These are phyloP conservation scores for Manis pentadactyla DNA, from an alignment of 2,797 vertebrate species.

Conservation along the genomic window DNA sequence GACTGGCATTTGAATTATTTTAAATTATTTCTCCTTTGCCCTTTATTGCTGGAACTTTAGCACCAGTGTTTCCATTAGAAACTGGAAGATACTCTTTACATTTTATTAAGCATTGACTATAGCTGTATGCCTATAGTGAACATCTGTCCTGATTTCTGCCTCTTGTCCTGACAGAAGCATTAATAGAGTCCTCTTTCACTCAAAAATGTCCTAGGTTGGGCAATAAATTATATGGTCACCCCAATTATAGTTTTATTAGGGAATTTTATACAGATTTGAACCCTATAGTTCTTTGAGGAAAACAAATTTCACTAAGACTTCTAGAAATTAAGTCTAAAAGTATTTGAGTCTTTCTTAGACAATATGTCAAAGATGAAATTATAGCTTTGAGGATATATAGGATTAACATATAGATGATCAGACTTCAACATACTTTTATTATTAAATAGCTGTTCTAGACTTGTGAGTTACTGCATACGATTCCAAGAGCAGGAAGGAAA, in stretches of 20 bases:
- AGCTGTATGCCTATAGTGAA: neutral
- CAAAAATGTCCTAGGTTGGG: slow-evolving; percentile 37
- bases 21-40: slow-evolving; percentile 7
- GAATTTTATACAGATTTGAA: slow-evolving; percentile 20
- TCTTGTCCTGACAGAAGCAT: slow-evolving; percentile 6
- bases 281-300: neutral
- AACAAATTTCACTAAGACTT: slow-evolving; percentile 40
- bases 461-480: neutral
- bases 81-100: slow-evolving; percentile 7
- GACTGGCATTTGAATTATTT: slow-evolving; percentile 11
- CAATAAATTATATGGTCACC: slow-evolving; percentile 15
- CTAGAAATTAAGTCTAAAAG: slow-evolving; percentile 1
- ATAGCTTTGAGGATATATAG: neutral
- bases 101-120: slow-evolving; percentile 37
- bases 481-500: neutral
- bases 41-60: slow-evolving; percentile 25
- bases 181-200: slow-evolving; percentile 31
- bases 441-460: slow-evolving; percentile 32
- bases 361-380: slow-evolving; percentile 10
- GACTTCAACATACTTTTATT: neutral
- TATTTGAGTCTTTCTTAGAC: slow-evolving; percentile 33
- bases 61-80: slow-evolving; percentile 17
- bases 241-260: slow-evolving; percentile 37
- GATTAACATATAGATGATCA: slow-evolving; percentile 8
- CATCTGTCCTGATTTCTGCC: neutral